These are phyloP conservation scores for Pimephales promelas DNA, from an alignment of 2,113 vertebrate species.

Conservation along the genomic window DNA sequence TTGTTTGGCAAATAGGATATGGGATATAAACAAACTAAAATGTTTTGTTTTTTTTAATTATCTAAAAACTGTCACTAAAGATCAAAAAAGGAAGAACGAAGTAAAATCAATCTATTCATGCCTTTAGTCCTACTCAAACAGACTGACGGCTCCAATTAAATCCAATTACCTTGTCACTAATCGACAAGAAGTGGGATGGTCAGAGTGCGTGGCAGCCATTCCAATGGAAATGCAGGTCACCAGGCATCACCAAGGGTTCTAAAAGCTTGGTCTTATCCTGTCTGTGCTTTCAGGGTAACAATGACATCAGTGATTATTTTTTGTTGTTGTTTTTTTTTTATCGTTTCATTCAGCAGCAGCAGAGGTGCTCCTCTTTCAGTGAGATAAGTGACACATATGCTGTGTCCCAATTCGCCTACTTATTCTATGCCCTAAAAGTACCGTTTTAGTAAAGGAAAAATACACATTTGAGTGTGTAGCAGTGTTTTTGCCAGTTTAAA, in stretches of 20 bases:
- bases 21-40: too few species aligned
- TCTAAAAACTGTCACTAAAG: not conserved
- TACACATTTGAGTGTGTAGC: too few species aligned
- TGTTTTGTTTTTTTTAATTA: too few species aligned
- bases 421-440: too few species aligned
- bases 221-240: not conserved
- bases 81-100: not conserved
- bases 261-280: slow-evolving; percentile 6
- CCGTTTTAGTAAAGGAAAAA: too few species aligned
- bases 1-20: too few species aligned
- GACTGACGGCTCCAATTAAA: not conserved
- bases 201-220: not conserved
- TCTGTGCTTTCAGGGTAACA: not conserved
- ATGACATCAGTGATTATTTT: slow-evolving; percentile 30
- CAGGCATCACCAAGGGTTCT: not conserved
- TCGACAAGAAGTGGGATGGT: not conserved
- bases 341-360: not conserved
- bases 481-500: too few species aligned
- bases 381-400: not conserved
- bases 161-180: not conserved
- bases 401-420: too few species aligned
- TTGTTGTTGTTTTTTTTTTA: not conserved
- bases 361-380: slow-evolving; percentile 2
- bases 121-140: not conserved
- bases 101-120: not conserved